Evolutionary conservation across 2,113 vertebrate species (phyloP).

Genomic region (Etheostoma spectabile): DNA sequence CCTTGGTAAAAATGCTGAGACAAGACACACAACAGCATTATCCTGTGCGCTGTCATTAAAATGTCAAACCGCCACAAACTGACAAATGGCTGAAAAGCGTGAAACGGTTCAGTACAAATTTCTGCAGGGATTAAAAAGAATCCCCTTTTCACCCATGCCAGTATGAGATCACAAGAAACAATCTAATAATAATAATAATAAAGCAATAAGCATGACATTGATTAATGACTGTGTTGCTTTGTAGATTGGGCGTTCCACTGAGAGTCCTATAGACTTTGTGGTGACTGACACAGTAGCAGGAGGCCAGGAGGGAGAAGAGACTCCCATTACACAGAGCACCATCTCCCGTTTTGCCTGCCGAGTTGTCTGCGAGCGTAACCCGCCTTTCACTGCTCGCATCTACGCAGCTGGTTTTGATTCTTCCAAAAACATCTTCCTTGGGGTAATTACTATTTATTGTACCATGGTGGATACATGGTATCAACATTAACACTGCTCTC

Average conservation of each 20-base stretch:
- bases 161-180: neutral
- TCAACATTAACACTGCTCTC: neutral
- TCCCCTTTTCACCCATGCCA: neutral
- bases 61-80: neutral
- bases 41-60: neutral
- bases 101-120: conserved; percentile 1
- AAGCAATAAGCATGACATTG: neutral
- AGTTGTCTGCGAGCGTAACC: conserved; percentile 93
- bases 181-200: neutral
- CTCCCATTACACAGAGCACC: conserved; percentile 97
- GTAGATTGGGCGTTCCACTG: conserved; percentile 96
- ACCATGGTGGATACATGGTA: neutral
- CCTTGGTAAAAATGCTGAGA: conserved; percentile 11
- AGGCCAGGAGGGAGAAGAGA: conserved; percentile 90
- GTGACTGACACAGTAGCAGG: conserved; percentile 97
- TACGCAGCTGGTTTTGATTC: conserved; percentile 98
- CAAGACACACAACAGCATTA: neutral
- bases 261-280: conserved; percentile 98
- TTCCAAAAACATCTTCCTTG: conserved; percentile 99
- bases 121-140: neutral
- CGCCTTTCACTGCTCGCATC: conserved; percentile 94
- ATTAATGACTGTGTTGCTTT: conserved; percentile 40
- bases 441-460: conserved; percentile 86
- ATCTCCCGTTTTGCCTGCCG: conserved; percentile 98
- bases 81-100: neutral